Evolutionary conservation across 2,797 vertebrate genomes (phyloP).

Genomic region (Anguilla anguilla): DNA sequence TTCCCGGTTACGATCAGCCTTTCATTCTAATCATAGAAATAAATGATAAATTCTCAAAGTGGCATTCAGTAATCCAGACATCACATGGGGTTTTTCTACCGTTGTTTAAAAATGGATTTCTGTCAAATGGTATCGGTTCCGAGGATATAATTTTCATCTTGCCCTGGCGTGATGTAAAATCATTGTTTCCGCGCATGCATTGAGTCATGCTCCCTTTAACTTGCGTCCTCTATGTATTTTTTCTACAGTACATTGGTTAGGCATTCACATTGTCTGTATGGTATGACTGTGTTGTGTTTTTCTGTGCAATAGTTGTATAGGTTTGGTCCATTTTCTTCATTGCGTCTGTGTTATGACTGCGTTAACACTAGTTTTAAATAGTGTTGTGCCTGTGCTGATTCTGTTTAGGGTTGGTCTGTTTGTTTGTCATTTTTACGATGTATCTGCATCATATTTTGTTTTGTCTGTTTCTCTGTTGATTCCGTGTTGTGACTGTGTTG

Average conservation of each 20-base stretch:
- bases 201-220: not conserved
- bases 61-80: constrained; percentile 2
- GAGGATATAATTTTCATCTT: not conserved
- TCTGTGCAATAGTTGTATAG: not conserved
- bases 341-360: not conserved
- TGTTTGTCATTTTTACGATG: not conserved
- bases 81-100: not conserved
- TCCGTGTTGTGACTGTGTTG: constrained; percentile 20
- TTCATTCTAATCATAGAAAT: not conserved
- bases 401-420: not conserved
- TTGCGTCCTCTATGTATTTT: not conserved
- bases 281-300: not conserved
- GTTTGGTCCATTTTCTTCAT: not conserved
- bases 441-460: not conserved
- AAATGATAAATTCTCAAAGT: not conserved
- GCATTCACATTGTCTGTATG: not conserved
- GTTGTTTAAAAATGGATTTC: not conserved
- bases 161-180: not conserved
- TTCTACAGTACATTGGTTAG: not conserved
- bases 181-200: not conserved
- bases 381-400: not conserved
- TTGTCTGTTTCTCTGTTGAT: constrained; percentile 6
- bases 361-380: not conserved
- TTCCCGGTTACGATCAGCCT: not conserved
- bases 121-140: not conserved